A percentile compares a stretch with the other conserved stretches of the same genome.
phyloP scores from a whole-genome alignment of 2,888 invertebrate species.

The Campoplex capitator region DNA sequence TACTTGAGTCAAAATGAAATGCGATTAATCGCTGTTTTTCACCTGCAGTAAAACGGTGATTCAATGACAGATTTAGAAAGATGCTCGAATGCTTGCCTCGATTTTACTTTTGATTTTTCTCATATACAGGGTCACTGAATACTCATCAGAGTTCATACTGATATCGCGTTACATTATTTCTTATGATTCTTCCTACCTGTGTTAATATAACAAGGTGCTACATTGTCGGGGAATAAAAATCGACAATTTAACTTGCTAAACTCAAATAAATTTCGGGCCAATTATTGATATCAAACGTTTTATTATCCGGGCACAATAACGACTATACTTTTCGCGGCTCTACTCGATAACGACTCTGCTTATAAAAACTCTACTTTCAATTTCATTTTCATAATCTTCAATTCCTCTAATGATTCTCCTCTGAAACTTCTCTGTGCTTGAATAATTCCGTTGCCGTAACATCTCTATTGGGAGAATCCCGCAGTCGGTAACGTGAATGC shows the following conservation, averaged over 20 bases:
- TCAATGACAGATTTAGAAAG: background rate
- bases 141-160: background rate
- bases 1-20: background rate
- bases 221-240: background rate
- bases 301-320: background rate
- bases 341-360: too few relatives aligned
- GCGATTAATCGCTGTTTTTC: background rate
- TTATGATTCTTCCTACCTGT: background rate
- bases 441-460: too few relatives aligned
- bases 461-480: too few relatives aligned
- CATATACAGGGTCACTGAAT: background rate
- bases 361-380: too few relatives aligned
- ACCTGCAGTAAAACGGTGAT: background rate
- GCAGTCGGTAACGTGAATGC: too few relatives aligned
- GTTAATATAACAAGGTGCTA: background rate
- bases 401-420: too few relatives aligned
- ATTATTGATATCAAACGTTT: background rate
- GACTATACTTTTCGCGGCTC: too few relatives aligned
- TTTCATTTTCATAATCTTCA: too few relatives aligned
- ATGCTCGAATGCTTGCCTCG: background rate
- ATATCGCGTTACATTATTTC: background rate
- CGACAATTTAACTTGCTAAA: background rate
- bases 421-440: too few relatives aligned
- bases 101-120: background rate
- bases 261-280: background rate